Percentiles rank a stretch among this genome's conserved stretches.
Conservation (phyloP, 2,113 vertebrate species). For the Myanophis thanlyinensis region DNA sequence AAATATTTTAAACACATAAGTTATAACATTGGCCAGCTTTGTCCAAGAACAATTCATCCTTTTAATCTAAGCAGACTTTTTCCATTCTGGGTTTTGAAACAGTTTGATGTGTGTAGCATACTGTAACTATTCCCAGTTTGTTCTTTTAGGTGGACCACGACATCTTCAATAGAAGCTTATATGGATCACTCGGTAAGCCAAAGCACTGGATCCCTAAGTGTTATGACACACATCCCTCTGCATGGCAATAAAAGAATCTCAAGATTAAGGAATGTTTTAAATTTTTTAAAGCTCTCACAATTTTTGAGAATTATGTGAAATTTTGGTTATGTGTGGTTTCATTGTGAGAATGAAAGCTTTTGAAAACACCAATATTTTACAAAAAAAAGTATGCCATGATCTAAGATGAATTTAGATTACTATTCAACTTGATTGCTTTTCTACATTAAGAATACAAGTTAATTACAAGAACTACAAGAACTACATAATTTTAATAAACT, state of each 20-base stretch:
- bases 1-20: neutral
- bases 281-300: neutral
- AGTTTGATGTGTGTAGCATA: neutral
- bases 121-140: neutral
- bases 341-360: neutral
- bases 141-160: neutral
- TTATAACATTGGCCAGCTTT: neutral
- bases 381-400: neutral
- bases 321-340: neutral
- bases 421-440: neutral
- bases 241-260: neutral
- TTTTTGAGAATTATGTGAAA: neutral
- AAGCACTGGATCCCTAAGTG: neutral
- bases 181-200: neutral
- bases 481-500: neutral
- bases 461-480: neutral
- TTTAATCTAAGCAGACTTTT: neutral
- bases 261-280: neutral
- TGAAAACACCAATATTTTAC: neutral
- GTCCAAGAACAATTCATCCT: neutral
- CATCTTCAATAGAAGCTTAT: neutral
- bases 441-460: neutral
- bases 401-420: neutral
- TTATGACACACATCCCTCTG: neutral
- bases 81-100: neutral